phyloP scores from a whole-genome alignment of 2,888 invertebrate species.

The Anoplius nigerrimus region DNA sequence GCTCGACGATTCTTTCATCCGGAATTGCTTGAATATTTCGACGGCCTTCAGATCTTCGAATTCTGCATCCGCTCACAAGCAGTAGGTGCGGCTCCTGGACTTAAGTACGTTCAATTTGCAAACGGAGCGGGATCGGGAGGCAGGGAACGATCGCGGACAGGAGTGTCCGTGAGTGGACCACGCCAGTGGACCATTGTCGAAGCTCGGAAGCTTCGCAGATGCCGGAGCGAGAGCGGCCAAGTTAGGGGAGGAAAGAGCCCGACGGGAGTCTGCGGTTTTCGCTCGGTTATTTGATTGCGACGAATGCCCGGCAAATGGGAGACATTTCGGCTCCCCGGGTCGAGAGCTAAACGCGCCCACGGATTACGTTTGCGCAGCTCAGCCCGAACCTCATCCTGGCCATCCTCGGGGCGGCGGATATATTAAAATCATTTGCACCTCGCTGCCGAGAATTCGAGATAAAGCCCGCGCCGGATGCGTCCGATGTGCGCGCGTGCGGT shows the following conservation, averaged over 20 bases:
- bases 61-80: no score
- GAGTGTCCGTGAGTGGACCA: no score
- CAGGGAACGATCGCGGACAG: not conserved
- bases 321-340: conserved; percentile 19
- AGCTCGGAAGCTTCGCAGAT: no score
- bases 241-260: conserved; percentile 20
- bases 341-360: conserved; percentile 25
- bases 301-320: conserved; percentile 23
- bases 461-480: no score
- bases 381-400: not conserved
- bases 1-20: no score
- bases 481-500: no score
- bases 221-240: no score
- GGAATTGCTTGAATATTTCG: no score
- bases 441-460: not conserved
- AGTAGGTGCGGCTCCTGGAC: no score
- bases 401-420: not conserved
- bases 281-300: conserved; percentile 33
- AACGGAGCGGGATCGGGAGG: not conserved
- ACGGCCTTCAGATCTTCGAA: no score
- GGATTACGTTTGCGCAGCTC: conserved; percentile 16
- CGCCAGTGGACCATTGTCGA: no score
- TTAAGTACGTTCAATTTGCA: not conserved
- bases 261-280: conserved; percentile 13
- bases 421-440: conserved; percentile 7